Base-by-base conservation (phyloP, 2,113 vertebrate species). In the Desmodus rotundus region DNA sequence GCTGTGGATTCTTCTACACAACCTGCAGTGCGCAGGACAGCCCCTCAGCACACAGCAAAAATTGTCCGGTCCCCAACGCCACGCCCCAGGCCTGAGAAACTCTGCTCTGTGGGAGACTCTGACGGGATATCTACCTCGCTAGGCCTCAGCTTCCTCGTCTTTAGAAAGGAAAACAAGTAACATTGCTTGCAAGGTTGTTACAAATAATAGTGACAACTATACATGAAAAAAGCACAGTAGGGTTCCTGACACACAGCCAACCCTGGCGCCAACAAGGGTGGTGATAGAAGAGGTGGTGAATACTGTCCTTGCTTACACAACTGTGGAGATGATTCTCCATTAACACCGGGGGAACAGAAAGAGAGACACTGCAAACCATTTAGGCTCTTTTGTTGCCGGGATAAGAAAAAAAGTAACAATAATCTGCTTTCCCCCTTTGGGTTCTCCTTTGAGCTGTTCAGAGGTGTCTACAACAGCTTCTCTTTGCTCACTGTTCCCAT, bases 271-370 rank as follows among this genome's bases (percentile, higher is more conserved):
- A 15, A 47, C 3, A 11, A 12, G 31, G 8, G 45, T 4, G 2
- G 11, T 22, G 0, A 4, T 7, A 15, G 20, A 61, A 50, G 56
- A 7, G 24, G 6, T 72, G 68, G 5, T 0, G 5, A 6, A 6
- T 17, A 6, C 15, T 50, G 17, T 17, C 0, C 2, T 47, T 31
- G 61, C 43, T 58, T 7, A 16, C 16, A 7, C 58, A 54, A 45
- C 11, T 4, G 56, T 12, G 50, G 24, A 14, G 45, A 45, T 50
- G 14, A 26, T 63, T 63, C n/a, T 50, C 43, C 41, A 15, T 14
- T 10, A 22, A 41, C 7, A 61, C 47, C 10, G 3, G 3, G 33
- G 2, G 3, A 36, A 41, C 58, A 50, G 43, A 36, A 3, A 87
- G 45, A 43, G 20, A 5, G 76, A 36, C 3, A 22, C 70, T 33